phyloP scores from a whole-genome alignment of 2,113 vertebrate species.

The Microcebus griseorufus region DNA sequence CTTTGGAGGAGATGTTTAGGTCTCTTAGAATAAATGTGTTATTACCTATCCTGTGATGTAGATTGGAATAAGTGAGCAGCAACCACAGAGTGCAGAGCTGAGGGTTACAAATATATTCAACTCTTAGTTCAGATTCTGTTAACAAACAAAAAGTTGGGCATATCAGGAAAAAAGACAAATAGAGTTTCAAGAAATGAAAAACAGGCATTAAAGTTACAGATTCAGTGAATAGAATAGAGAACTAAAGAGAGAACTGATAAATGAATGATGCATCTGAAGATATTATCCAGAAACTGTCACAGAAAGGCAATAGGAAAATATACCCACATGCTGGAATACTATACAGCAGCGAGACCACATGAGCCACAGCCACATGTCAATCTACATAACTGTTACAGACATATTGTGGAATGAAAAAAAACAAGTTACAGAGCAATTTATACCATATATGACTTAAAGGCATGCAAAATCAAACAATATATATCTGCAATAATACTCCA shows the following conservation, averaged over 20 bases:
- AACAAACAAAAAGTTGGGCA: background rate
- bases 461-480: background rate
- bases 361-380: background rate
- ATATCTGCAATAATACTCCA: background rate
- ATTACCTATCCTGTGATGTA: background rate
- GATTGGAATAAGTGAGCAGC: background rate
- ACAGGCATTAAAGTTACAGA: background rate
- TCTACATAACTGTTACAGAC: background rate
- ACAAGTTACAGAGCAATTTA: background rate
- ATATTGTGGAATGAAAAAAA: background rate
- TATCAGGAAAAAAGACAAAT: slow-evolving; percentile 36
- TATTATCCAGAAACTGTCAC: background rate
- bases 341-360: background rate
- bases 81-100: background rate
- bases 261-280: background rate
- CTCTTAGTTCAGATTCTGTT: slow-evolving; percentile 12
- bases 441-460: background rate
- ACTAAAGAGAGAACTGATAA: background rate
- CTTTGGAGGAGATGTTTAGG: background rate
- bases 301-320: background rate
- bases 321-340: background rate
- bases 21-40: background rate
- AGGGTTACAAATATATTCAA: background rate
- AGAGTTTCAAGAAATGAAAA: slow-evolving; percentile 37
- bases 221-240: background rate